These are phyloP conservation scores for Hydriomena furcata DNA, from an alignment of 2,888 invertebrate genomes.

Conservation along the genomic window DNA sequence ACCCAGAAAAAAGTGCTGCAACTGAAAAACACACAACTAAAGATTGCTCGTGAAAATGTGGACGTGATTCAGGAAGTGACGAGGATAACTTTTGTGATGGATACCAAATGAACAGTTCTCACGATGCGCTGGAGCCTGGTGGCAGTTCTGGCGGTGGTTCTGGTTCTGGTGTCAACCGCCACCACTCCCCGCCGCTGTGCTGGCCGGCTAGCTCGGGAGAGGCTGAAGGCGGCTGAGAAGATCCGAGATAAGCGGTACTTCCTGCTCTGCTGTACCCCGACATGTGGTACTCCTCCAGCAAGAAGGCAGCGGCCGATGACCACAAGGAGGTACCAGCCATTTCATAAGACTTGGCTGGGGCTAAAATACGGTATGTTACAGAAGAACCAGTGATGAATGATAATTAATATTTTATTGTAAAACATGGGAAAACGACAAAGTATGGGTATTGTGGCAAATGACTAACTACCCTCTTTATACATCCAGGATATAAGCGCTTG, in stretches of 20 bases:
- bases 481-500: no score
- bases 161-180: constrained; percentile 35
- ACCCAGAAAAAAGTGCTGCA: not conserved
- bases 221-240: constrained; percentile 76
- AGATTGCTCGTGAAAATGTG: constrained; percentile 4
- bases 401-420: no score
- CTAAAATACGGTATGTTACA: constrained; percentile 67
- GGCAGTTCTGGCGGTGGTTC: constrained; percentile 43
- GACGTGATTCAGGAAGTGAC: constrained; percentile 6
- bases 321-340: constrained; percentile 67
- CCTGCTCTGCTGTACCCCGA: constrained; percentile 63
- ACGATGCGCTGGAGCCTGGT: constrained; percentile 59
- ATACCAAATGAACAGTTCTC: constrained; percentile 38
- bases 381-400: no score
- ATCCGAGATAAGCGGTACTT: constrained; percentile 73
- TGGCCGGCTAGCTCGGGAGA: constrained; percentile 67
- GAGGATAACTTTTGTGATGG: constrained; percentile 25
- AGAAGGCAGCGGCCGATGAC: constrained; percentile 53
- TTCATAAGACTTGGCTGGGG: constrained; percentile 73
- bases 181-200: constrained; percentile 64
- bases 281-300: constrained; percentile 53
- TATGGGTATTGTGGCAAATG: no score
- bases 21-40: not conserved
- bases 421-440: no score
- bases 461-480: no score